These are phyloP conservation scores for Anthopleura sola DNA, from an alignment of 64 coral and sea anemone species.

Conservation along the genomic window DNA sequence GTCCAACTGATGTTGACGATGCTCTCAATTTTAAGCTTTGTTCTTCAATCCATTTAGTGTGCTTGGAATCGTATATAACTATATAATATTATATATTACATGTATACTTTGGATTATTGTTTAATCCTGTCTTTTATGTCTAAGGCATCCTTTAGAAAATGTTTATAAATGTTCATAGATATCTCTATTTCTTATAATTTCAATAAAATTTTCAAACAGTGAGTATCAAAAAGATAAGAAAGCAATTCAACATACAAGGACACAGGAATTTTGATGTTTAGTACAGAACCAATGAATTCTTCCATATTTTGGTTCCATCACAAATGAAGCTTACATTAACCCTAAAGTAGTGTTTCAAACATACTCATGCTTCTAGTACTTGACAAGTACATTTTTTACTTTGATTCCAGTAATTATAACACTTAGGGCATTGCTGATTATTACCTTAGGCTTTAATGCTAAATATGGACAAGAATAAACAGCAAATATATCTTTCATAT, in stretches of 20 bases:
- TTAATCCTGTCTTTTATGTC: not conserved
- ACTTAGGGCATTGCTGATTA: not conserved
- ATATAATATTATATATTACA: no score
- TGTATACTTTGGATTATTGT: not conserved
- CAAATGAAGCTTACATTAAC: not conserved
- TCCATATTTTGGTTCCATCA: not conserved
- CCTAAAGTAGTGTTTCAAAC: not conserved
- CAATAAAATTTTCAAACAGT: not conserved
- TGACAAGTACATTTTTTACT: no score
- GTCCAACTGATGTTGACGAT: slow-evolving; percentile 11
- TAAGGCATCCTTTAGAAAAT: not conserved
- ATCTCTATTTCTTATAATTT: not conserved
- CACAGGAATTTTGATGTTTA: no score
- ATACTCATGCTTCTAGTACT: no score
- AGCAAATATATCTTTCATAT: not conserved
- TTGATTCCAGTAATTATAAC: not conserved
- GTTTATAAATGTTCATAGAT: not conserved
- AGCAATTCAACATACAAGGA: no score
- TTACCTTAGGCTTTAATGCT: not conserved
- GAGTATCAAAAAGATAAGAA: not conserved
- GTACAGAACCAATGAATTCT: no score
- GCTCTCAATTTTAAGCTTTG: not conserved
- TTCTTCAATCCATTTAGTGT: not conserved
- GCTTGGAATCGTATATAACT: not conserved
- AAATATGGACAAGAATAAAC: not conserved